Evolutionary conservation across 2,797 vertebrate genomes (phyloP), one percentile per base, ranked within the genome.

Genomic region (Anisognathus igniventris): DNA sequence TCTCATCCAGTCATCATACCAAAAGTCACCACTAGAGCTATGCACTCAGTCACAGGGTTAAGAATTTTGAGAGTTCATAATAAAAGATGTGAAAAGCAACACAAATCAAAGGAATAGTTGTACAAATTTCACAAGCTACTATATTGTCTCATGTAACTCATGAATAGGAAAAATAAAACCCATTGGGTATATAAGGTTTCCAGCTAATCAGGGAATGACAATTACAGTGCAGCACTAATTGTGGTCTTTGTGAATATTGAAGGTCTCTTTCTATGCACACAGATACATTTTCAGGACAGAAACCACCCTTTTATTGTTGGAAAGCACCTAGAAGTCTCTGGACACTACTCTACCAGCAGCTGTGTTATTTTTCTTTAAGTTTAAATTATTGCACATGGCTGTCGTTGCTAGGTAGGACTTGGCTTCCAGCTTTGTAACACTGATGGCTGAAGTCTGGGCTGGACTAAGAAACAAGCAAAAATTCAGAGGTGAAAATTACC

Each of bases 401-500:
- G 67, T 90, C 4, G 51, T 94, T 96, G 91, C 95, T 96, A 95
- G 89, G 93, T 91, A 95, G 76, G 82, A 84, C 85, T 86, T 93
- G 89, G 93, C 89, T 96, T 96, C 92, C 94, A 91, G 95, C 93
- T 78, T 88, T 88, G 91, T 65, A 90, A 84, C 85, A 73, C 56
- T 70, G 79, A 96, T 76, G 89, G 92, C 73, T 92, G 87, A 95
- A 92, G 91, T 53, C 95, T 88, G 74, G 51, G 82, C 79, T 93
- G 85, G 79, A 90, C 91, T 92, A 64, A 70, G 87, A 95, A 94
- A 84, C 76, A 51, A 66, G 76, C 60, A 64, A 94, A 95, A 90
- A 92, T 84, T 92, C 93, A 93, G 95, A 96, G 95, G 95, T 96
- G 96, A 96, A 96, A 96, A 97, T 96, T 96, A 97, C 93, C 95